Evolutionary conservation across 2,888 invertebrate genomes (phyloP).

Genomic region (Aplocera efformata): DNA sequence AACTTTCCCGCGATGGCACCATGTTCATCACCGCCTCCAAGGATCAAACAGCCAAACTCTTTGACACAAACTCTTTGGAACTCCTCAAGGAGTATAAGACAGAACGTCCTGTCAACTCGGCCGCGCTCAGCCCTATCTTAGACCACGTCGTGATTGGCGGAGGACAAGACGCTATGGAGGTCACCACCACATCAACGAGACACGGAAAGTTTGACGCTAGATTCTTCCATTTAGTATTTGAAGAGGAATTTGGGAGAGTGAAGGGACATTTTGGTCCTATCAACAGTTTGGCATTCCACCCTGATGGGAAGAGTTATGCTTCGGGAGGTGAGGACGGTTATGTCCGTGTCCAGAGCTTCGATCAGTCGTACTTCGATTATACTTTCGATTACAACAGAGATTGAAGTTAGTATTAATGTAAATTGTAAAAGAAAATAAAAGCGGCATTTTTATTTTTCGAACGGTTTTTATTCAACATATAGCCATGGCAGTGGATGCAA

Average conservation of each 20-base stretch:
- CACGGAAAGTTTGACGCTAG: slow-evolving; percentile 98
- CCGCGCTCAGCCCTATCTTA: slow-evolving; percentile 95
- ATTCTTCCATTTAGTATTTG: slow-evolving; percentile 97
- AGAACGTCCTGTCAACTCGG: slow-evolving; percentile 98
- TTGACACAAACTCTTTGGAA: slow-evolving; percentile 92
- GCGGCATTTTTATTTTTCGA: slow-evolving; percentile 18
- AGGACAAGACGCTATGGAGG: slow-evolving; percentile 99
- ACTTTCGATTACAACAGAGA: slow-evolving; percentile 90
- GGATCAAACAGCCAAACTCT: slow-evolving; percentile 97
- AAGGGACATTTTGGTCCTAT: slow-evolving; percentile 99
- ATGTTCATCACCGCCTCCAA: slow-evolving; percentile 99
- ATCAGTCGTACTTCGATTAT: slow-evolving; percentile 97
- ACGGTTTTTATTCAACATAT: slow-evolving; percentile 6
- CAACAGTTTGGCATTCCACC: slow-evolving; percentile 98
- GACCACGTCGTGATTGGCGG: slow-evolving; percentile 99
- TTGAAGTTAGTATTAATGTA: slow-evolving; percentile 38
- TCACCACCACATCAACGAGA: slow-evolving; percentile 95
- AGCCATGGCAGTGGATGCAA: too few species aligned
- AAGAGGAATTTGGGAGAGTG: slow-evolving; percentile 98
- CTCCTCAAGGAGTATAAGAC: slow-evolving; percentile 97
- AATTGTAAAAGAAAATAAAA: slow-evolving; percentile 23
- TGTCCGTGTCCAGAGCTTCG: slow-evolving; percentile 96
- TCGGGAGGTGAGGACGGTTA: slow-evolving; percentile 99
- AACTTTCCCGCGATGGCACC: slow-evolving; percentile 93
- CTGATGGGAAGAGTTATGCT: slow-evolving; percentile 97